Evolutionary conservation across 2,888 invertebrate species (phyloP).

Genomic region (Yponomeuta malinellus): DNA sequence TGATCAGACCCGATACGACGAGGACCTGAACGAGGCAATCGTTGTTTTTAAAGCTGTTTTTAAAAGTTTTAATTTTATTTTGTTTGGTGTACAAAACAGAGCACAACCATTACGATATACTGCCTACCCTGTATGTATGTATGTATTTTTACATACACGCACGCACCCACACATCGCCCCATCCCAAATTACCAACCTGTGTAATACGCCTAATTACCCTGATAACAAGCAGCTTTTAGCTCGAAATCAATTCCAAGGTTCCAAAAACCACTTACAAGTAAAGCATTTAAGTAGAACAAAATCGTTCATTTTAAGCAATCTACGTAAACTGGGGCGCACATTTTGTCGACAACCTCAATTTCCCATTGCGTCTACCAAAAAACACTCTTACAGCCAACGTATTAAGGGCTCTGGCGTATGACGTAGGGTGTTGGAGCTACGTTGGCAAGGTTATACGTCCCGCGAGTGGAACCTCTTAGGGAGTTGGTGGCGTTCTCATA

Average conservation of each 20-base stretch:
- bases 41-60: no score
- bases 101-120: no score
- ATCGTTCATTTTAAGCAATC: slow-evolving; percentile 1
- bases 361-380: neutral
- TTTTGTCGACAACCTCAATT: neutral
- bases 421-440: neutral
- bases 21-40: no score
- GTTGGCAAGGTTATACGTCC: neutral
- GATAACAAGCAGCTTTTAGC: neutral
- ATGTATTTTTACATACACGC: no score
- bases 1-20: no score
- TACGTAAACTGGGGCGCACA: neutral
- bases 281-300: neutral
- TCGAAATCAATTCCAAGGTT: neutral
- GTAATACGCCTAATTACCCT: no score
- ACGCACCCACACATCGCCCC: no score
- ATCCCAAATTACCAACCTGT: no score
- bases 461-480: neutral
- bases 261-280: neutral
- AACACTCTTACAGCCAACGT: neutral
- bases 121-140: no score
- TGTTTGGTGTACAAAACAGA: no score
- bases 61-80: no score
- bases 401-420: neutral
- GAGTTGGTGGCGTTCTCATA: slow-evolving; percentile 6